Evolutionary conservation across 2,797 vertebrate genomes (phyloP).

Genomic region (Lepidocolaptes lacrymiger): DNA sequence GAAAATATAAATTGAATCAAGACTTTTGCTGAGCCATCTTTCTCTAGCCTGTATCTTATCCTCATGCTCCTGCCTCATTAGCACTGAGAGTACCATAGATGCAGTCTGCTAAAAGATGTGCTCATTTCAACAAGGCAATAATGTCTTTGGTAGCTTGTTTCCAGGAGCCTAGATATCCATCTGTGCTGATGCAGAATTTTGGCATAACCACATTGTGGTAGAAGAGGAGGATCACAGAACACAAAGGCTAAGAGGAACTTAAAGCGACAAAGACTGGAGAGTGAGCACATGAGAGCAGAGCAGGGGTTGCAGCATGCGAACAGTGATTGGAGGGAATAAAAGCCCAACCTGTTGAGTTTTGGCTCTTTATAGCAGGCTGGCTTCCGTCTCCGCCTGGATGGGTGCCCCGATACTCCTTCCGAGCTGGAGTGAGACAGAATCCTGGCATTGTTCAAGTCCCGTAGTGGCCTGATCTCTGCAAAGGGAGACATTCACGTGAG

Average conservation of each 20-base stretch:
- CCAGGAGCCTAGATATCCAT: background rate
- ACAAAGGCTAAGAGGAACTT: background rate
- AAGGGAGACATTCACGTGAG: background rate
- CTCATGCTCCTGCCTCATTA: background rate
- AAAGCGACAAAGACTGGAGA: background rate
- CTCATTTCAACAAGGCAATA: background rate
- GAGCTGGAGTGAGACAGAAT: background rate
- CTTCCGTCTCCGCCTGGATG: background rate
- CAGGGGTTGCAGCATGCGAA: background rate
- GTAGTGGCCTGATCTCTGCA: slow-evolving; percentile 54
- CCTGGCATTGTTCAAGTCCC: slow-evolving; percentile 52
- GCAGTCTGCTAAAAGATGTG: background rate
- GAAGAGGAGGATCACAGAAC: background rate
- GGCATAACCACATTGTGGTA: background rate
- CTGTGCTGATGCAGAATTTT: background rate
- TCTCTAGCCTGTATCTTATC: background rate
- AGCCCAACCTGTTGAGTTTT: slow-evolving; percentile 43
- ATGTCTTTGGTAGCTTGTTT: background rate
- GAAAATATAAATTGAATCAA: background rate
- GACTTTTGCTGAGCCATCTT: background rate
- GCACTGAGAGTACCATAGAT: background rate
- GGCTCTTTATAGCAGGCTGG: slow-evolving; percentile 65
- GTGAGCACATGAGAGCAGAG: background rate
- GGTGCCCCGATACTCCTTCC: background rate
- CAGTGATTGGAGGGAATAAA: background rate